These are phyloP conservation scores for Parazoanthus swiftii DNA, from an alignment of 92 coral and sea anemone species.

Conservation along the genomic window DNA sequence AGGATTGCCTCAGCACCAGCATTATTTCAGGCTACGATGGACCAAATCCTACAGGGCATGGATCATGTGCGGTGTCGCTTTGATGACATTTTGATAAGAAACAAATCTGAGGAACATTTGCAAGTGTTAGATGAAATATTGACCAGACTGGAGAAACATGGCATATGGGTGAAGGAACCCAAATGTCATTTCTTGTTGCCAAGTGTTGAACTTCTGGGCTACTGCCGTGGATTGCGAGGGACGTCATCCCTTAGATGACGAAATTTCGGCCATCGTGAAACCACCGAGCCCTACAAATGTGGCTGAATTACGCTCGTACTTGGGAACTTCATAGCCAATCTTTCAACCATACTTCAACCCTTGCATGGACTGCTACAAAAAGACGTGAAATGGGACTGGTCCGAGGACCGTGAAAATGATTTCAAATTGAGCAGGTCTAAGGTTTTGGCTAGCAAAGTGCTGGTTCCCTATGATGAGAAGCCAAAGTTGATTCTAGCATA, in stretches of 20 bases:
- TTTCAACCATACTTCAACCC: conserved; percentile 51
- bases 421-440: conserved; percentile 44
- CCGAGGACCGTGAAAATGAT: conserved; percentile 44
- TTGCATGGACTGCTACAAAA: conserved; percentile 45
- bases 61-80: conserved; percentile 11
- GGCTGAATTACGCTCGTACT: conserved; percentile 52
- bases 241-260: conserved; percentile 49
- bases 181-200: conserved; percentile 59
- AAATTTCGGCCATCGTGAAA: conserved; percentile 42
- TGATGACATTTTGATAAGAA: conserved; percentile 26
- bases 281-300: conserved; percentile 56
- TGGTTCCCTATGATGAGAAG: conserved; percentile 57
- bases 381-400: conserved; percentile 54
- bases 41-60: conserved; percentile 43
- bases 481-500: conserved; percentile 47
- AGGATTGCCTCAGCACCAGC: conserved; percentile 50
- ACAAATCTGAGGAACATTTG: background rate
- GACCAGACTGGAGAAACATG: conserved; percentile 34
- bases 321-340: conserved; percentile 48
- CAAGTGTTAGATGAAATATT: conserved; percentile 21
- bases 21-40: conserved; percentile 46
- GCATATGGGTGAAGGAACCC: conserved; percentile 36
- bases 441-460: conserved; percentile 41
- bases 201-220: conserved; percentile 50
- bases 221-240: conserved; percentile 42